These are phyloP conservation scores for Tragelaphus strepsiceros DNA, from an alignment of 2,113 vertebrate genomes.

Conservation along the genomic window DNA sequence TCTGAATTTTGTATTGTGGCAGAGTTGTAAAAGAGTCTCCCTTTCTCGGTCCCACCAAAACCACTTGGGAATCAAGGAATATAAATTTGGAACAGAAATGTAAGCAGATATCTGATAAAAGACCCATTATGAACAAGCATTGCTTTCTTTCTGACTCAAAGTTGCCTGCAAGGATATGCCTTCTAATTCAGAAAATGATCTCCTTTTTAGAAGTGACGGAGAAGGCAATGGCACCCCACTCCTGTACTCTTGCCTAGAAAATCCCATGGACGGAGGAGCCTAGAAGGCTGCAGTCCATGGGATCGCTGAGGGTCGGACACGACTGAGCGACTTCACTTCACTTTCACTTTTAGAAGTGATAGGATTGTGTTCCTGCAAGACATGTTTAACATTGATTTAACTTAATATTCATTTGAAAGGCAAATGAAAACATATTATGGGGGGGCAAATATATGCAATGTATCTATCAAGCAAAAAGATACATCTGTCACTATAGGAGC, in stretches of 20 bases:
- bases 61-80: neutral
- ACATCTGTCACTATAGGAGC: neutral
- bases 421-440: neutral
- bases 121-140: neutral
- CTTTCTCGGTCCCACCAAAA: neutral
- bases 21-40: neutral
- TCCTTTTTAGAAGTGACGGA: neutral
- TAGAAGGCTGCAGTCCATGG: no score
- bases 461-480: neutral
- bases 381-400: neutral
- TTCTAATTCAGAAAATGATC: neutral
- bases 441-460: neutral
- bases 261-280: no score
- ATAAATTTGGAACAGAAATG: conserved; percentile 5
- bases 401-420: neutral
- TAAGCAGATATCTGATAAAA: conserved; percentile 21
- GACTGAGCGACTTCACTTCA: no score
- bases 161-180: neutral
- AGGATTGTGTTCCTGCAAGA: neutral
- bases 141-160: neutral
- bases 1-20: neutral
- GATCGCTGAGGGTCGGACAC: no score
- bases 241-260: no score
- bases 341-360: neutral
- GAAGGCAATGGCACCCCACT: no score